Base-by-base conservation (phyloP, 2,797 vertebrate species). In the Galago senegalensis region DNA sequence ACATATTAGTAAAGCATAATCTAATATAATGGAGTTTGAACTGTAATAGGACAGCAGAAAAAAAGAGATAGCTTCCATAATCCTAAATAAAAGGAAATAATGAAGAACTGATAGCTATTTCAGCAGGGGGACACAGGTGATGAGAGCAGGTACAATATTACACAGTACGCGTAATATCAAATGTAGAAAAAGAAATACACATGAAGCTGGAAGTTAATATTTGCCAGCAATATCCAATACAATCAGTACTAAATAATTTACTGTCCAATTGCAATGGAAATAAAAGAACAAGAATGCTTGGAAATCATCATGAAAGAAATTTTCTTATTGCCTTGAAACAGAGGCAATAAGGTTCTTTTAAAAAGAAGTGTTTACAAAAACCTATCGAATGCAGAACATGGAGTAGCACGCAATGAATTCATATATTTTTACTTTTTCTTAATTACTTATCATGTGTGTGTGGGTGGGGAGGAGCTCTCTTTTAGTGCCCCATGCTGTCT, bases 401-500 rank as follows among this genome's bases (percentile, higher is more conserved):
- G 79, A 94, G 91, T 65, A 86, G 11, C 70, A 94, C 46, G 95
- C 84, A 69, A 96, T 77, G 93, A 94, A 97, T 83, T 97, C 96
- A 92, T 95, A 91, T 97, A 88, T 97, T 95, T 97, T 85, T 93
- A 87, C 96, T 98, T 97, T 98, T 98, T 97, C 98, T 97, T 97
- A 98, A 99, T 99, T 98, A 98, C 97, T 97, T 96, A 97, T 97
- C 91, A 20, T 91, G 91, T 75, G 84, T 90, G 82, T 46, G 46
- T 43, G 83, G 58, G 49, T 53, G 49, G 97, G 82, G 34, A 25
- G 75, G 34, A 76, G 95, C 97, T 98, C 97, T 98, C 90, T 97
- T 97, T 98, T 97, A 95, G 97, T 94, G 97, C 97, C 98, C 97
- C 98, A 98, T 98, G 98, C 98, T 98, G 98, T 96, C 98, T 98